Evolutionary conservation across 2,113 vertebrate species (phyloP).

Genomic region (Lipophrys pholis): DNA sequence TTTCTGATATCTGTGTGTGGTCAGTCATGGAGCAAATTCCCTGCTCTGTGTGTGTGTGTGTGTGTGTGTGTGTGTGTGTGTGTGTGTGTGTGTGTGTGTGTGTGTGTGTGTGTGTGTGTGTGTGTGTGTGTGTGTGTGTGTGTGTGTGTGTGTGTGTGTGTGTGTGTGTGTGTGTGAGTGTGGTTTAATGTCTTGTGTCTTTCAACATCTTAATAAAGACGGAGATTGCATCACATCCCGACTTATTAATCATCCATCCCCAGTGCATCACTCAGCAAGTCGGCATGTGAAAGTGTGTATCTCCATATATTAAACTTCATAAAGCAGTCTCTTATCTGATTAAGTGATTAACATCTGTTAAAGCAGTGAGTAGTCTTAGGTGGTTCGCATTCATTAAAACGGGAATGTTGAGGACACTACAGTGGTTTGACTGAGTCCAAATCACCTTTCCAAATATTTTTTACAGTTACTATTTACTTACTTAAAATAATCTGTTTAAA

Average conservation of each 20-base stretch:
- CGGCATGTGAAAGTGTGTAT: conserved; percentile 62
- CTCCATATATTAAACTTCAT: conserved; percentile 77
- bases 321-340: conserved; percentile 79
- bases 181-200: conserved; percentile 63
- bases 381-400: conserved; percentile 58
- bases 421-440: conserved; percentile 1
- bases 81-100: conserved; percentile 32
- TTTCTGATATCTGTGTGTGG: conserved; percentile 52
- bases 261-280: conserved; percentile 66
- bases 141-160: conserved; percentile 21
- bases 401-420: conserved; percentile 20
- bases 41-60: conserved; percentile 36
- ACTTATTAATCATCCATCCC: conserved; percentile 78
- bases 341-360: conserved; percentile 77
- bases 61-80: conserved; percentile 32
- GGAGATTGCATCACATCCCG: conserved; percentile 80
- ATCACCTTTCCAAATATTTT: background rate
- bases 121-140: conserved; percentile 31
- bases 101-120: conserved; percentile 32
- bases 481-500: background rate
- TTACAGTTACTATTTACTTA: conserved; percentile 1
- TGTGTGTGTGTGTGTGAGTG: conserved; percentile 32
- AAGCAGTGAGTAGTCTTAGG: conserved; percentile 60
- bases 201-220: conserved; percentile 86
- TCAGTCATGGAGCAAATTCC: conserved; percentile 53